A percentile compares a stretch with the other conserved stretches of the same genome.
phyloP scores from a whole-genome alignment of 2,888 invertebrate genomes.

The Pyrochroa serraticornis region DNA sequence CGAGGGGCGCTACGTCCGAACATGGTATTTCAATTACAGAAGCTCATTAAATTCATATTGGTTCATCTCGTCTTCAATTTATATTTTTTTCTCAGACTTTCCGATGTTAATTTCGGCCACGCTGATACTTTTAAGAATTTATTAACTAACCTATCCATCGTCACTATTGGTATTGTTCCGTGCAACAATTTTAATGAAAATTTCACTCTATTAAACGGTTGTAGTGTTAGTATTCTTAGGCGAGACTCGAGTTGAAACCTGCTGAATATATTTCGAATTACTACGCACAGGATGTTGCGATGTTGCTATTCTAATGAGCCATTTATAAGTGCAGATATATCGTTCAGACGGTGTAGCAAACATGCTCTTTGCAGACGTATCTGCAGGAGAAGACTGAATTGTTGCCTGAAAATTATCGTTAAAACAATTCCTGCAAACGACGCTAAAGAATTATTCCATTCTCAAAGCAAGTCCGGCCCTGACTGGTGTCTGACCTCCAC shows the following conservation, averaged over 20 bases:
- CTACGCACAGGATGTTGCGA: slow-evolving; percentile 32
- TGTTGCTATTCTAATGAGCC: slow-evolving; percentile 32
- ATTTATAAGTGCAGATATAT: slow-evolving; percentile 29
- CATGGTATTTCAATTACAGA: slow-evolving; percentile 34
- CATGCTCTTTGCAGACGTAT: slow-evolving; percentile 28
- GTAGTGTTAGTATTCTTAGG: neutral
- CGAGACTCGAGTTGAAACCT: slow-evolving; percentile 3
- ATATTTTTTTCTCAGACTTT: slow-evolving; percentile 30
- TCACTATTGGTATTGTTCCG: slow-evolving; percentile 4
- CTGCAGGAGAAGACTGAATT: neutral
- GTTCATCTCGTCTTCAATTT: slow-evolving; percentile 32
- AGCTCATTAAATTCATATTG: slow-evolving; percentile 35
- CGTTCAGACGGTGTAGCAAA: slow-evolving; percentile 24
- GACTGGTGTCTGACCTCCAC: too few species aligned
- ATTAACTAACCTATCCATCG: slow-evolving; percentile 1
- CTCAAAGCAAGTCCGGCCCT: too few species aligned
- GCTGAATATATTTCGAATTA: slow-evolving; percentile 27
- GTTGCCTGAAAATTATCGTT: too few species aligned
- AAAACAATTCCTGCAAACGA: too few species aligned
- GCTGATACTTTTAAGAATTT: slow-evolving; percentile 28
- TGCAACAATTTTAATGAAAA: slow-evolving; percentile 9
- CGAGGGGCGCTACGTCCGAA: slow-evolving; percentile 30
- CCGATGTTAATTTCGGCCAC: slow-evolving; percentile 29
- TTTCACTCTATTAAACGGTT: slow-evolving; percentile 2
- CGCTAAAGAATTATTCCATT: too few species aligned